Base-by-base conservation (phyloP, 2,113 vertebrate genomes). In the Miniopterus natalensis region DNA sequence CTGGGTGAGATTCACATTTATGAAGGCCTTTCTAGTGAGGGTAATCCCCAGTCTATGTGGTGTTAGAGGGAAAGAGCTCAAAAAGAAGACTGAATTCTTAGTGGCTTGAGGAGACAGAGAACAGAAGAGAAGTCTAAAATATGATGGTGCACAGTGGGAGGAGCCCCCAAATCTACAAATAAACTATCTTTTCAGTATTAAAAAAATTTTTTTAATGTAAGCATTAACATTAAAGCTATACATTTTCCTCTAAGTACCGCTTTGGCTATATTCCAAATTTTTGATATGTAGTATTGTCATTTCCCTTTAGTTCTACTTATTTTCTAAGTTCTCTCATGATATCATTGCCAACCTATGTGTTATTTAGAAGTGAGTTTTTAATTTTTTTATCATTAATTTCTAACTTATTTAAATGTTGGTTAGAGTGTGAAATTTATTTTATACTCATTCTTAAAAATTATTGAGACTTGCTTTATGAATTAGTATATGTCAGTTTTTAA, bases 331-430 rank as follows among this genome's bases (percentile, higher is more conserved):
- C 57, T 95, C 2, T 63, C n/a, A 51, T 80, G 42, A 29, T 57
- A 63, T 53, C 3, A 61, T 94, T 88, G 23, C 47, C 20, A 87
- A 36, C 18, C 7, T 71, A 45, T 29, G 49, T 70, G 21, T 18
- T 90, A 90, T 86, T 75, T 61, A 11, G 53, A 80, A 51, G 11
- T 57, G 7, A 8, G 5, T 68, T 79, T 74, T 84, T 70, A 49
- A 45, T 57, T 73, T 79, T 73, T 66, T 93, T 79, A 17, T 47
- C 47, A 61, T 57, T 21, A 7, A 59, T 95, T 92, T 92, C 51
- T 15, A 47, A 66, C 23, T 93, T 84, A 42, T 18, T 86, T 73
- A 20, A 71, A 25, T 89, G 17, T 17, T 66, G 4, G 3, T 70
- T 75, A 55, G 4, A 57, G 5, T 68, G 27, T 49, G 66, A 80